Percentiles rank a stretch among this genome's conserved stretches.
Evolutionary conservation across 2,113 vertebrate species (phyloP).

Genomic region (Sclerurus mexicanus): DNA sequence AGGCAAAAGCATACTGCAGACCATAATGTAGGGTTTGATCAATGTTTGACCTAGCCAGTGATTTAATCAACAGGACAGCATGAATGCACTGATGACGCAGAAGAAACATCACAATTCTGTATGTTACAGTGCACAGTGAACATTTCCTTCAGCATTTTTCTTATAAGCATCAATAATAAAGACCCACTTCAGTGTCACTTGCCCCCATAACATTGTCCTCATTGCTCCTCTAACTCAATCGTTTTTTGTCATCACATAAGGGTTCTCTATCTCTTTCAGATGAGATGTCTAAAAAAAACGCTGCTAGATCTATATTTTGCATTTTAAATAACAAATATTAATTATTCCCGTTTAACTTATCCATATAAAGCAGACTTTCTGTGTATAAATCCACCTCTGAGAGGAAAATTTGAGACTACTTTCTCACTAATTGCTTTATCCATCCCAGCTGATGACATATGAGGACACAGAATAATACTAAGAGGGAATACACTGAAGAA

Average conservation of each 20-base stretch:
- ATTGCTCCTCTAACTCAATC: neutral
- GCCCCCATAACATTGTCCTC: neutral
- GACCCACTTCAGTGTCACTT: neutral
- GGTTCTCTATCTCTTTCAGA: neutral
- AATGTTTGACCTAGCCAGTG: neutral
- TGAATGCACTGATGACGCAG: neutral
- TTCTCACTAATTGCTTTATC: neutral
- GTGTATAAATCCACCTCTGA: neutral
- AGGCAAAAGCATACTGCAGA: neutral
- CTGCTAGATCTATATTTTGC: neutral
- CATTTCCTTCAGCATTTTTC: neutral
- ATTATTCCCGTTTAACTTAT: neutral
- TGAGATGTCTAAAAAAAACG: neutral
- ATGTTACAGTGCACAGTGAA: neutral
- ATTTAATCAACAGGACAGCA: neutral
- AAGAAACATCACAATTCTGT: neutral
- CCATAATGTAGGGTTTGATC: neutral
- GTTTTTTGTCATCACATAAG: neutral
- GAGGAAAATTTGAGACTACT: neutral
- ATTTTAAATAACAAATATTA: neutral
- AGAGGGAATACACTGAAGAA: neutral
- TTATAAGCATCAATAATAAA: neutral
- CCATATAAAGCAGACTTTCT: neutral
- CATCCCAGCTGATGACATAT: neutral
- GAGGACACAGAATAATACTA: neutral